Evolutionary conservation across 2,888 invertebrate species (phyloP), one percentile per base, ranked within the genome.

Genomic region (Drosophila affinis): DNA sequence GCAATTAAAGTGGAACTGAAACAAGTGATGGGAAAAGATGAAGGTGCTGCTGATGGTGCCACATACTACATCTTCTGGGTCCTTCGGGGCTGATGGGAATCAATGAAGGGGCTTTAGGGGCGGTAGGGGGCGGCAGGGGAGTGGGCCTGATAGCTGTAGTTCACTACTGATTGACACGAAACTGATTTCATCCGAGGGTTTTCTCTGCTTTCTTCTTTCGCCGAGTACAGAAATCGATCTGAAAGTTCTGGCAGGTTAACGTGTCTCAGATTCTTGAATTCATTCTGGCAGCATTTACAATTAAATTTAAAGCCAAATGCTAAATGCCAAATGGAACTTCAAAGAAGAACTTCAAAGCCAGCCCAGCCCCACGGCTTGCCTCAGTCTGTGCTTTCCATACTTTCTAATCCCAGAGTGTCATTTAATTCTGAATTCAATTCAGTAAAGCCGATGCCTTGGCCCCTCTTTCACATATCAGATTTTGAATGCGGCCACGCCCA

Each of bases 321-420:
- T 21, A 2, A 21, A 21, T 21, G 21, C 21, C 21, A 17, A 17
- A 12, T 24, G n/a, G n/a, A 52, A 49, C 47, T 49, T 29, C 21
- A 55, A 62, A 62, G 48, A 39, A 18, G 17, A 29, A 44, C 21
- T 18, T 17, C 17, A 9, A 29, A 9, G 29, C 7, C 29, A 18
- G 18, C 18, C 7, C 29, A 18, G 18, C 18, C 18, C 1, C 7
- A 7, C 1, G 7, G 27, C 27, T 27, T 34, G 18, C 3, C 44
- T 9, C 29, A 48, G 27, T 29, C 17, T 49, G n/a, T n/a, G 17
- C 44, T 44, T 10, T 39, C 55, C 24, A 21, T 34, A 62, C 18
- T 18, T 60, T 56, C 64, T 70, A 73, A 87, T 81, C 39, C 59
- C 68, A 3, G 21, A 57, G 62, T 78, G 62, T 65, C 72, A 76